Evolutionary conservation across 2,888 invertebrate genomes (phyloP).

Genomic region (Pachycephus smyrnensis): DNA sequence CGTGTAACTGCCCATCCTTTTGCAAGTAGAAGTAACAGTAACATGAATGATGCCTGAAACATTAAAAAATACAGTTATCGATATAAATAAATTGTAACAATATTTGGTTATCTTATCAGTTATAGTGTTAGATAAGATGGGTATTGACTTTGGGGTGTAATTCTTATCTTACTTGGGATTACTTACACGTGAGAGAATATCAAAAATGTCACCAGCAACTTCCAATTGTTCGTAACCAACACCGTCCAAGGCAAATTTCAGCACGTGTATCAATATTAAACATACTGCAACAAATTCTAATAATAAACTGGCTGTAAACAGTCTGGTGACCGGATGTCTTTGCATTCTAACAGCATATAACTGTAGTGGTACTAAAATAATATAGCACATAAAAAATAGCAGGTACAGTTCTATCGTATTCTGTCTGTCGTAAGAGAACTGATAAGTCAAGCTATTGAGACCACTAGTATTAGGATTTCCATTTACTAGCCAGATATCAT

Average conservation of each 20-base stretch:
- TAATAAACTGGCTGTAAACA: conserved; percentile 88
- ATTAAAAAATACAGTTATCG: not conserved
- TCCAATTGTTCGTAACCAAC: conserved; percentile 85
- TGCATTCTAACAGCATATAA: conserved; percentile 90
- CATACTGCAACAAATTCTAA: conserved; percentile 88
- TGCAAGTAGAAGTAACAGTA: conserved; percentile 89
- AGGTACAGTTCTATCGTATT: conserved; percentile 92
- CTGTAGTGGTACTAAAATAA: conserved; percentile 89
- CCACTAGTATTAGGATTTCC: conserved; percentile 92
- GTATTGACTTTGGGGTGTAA: conserved; percentile 6
- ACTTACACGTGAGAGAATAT: conserved; percentile 89
- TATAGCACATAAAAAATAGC: conserved; percentile 87
- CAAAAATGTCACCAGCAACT: conserved; percentile 91
- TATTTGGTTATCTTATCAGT: conserved; percentile 12
- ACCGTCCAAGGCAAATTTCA: conserved; percentile 93
- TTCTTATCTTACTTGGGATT: conserved; percentile 16
- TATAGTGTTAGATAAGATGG: not conserved
- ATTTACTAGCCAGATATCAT: conserved; percentile 97
- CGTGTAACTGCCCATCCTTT: conserved; percentile 98
- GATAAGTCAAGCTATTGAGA: conserved; percentile 90
- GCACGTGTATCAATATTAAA: conserved; percentile 88
- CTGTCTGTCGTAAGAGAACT: conserved; percentile 96
- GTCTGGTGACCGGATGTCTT: conserved; percentile 89
- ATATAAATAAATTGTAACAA: conserved; percentile 12
- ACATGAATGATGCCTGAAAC: conserved; percentile 89